A percentile compares a stretch with the other conserved stretches of the same genome.
phyloP scores from a whole-genome alignment of 2,113 vertebrate species.

The Hiodon tergisus region DNA sequence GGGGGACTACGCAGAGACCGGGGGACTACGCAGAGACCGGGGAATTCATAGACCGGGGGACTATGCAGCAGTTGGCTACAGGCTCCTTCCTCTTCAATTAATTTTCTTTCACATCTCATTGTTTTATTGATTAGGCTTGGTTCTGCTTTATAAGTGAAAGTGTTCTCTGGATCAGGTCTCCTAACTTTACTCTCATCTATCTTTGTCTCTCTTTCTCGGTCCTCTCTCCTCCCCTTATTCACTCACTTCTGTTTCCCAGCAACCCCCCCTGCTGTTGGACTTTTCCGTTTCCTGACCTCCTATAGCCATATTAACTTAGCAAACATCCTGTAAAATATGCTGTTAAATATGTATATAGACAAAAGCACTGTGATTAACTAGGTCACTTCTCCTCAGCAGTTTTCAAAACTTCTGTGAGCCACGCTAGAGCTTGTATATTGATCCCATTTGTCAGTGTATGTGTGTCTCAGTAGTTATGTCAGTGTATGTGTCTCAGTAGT shows the following conservation, averaged over 20 bases:
- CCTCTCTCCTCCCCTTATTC: background rate
- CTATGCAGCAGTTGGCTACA: no score
- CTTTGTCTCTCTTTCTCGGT: background rate
- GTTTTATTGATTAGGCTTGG: constrained; percentile 1
- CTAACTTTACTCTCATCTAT: background rate
- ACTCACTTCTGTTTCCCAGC: constrained; percentile 29
- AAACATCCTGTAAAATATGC: background rate
- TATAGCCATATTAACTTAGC: background rate
- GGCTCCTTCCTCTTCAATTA: background rate
- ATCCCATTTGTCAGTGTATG: background rate
- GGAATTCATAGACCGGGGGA: no score
- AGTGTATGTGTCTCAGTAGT: no score
- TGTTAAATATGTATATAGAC: constrained; percentile 9
- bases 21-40: no score
- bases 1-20: no score
- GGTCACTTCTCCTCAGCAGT: background rate
- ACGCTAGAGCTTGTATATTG: background rate
- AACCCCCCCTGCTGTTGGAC: constrained; percentile 1
- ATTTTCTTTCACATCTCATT: constrained; percentile 4
- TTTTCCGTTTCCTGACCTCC: background rate
- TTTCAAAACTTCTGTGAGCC: background rate
- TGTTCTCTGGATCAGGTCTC: no score
- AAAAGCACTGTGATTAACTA: background rate
- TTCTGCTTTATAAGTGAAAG: background rate
- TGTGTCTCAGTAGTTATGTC: no score